Evolutionary conservation across 2,113 vertebrate species (phyloP).

Genomic region (Pseudorasbora parva): DNA sequence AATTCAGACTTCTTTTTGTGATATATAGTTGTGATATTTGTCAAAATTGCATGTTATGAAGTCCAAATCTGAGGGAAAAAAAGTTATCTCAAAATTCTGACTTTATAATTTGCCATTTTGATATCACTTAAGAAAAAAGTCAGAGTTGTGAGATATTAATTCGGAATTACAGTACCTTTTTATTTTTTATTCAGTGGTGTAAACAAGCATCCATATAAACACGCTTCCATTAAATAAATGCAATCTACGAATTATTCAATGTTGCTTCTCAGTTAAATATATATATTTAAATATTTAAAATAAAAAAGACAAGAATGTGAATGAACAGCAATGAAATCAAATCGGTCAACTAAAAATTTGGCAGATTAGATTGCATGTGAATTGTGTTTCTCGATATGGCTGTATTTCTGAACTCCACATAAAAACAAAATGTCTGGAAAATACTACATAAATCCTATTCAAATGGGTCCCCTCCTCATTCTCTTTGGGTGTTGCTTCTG

Average conservation of each 20-base stretch:
- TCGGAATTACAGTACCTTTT: no score
- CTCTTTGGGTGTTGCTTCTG: slow-evolving; percentile 15
- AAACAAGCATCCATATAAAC: no score
- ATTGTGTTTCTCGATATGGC: not conserved
- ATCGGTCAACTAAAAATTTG: not conserved
- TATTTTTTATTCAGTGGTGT: no score
- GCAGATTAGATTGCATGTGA: not conserved
- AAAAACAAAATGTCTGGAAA: not conserved
- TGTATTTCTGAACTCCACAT: not conserved
- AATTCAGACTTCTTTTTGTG: no score
- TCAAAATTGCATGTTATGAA: no score
- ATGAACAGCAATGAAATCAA: not conserved
- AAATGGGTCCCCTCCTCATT: not conserved
- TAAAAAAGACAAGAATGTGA: not conserved
- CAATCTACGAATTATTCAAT: no score
- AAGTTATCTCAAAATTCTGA: no score
- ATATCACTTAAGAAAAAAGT: no score
- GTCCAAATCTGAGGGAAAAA: no score
- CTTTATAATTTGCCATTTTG: no score
- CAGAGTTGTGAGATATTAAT: no score
- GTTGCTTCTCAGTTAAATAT: not conserved
- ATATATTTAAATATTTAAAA: not conserved
- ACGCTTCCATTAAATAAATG: not conserved
- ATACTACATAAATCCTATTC: not conserved
- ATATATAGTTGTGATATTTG: no score